Conservation (phyloP, 2,797 vertebrate species). For the Sciurus vulgaris region DNA sequence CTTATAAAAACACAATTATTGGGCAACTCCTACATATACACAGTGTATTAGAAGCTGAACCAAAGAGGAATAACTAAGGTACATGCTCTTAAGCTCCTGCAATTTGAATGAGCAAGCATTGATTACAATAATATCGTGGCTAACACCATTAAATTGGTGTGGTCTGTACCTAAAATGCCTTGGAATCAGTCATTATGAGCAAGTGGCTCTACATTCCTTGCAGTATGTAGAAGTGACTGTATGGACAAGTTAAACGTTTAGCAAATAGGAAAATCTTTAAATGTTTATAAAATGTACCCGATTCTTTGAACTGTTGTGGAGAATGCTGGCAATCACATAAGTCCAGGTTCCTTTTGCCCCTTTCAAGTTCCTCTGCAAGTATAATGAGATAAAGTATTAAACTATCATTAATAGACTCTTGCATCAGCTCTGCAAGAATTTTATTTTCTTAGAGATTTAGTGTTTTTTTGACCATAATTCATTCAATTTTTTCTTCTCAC, state of each 20-base stretch:
- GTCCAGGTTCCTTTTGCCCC: neutral
- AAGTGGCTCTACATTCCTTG: constrained; percentile 22
- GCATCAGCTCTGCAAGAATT: neutral
- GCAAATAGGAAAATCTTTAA: neutral
- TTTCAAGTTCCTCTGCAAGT: neutral
- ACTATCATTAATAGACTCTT: neutral
- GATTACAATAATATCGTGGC: constrained; percentile 6
- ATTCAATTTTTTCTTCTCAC: neutral
- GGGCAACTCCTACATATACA: neutral
- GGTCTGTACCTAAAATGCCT: constrained; percentile 19
- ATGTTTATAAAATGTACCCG: neutral
- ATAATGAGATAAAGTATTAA: neutral
- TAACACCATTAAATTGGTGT: constrained; percentile 27
- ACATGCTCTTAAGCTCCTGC: neutral
- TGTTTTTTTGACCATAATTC: neutral
- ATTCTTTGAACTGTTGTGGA: neutral
- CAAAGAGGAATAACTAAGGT: neutral
- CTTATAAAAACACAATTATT: constrained; percentile 2
- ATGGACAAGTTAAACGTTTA: constrained; percentile 19
- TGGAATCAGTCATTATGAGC: constrained; percentile 11
- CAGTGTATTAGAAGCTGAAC: neutral
- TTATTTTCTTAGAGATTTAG: neutral
- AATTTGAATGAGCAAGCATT: constrained; percentile 51
- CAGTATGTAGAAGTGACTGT: neutral
- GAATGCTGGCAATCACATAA: neutral